Evolutionary conservation across 2,888 invertebrate genomes (phyloP), one percentile per base, ranked within the genome.

Genomic region (Neocrepidodera transversa): DNA sequence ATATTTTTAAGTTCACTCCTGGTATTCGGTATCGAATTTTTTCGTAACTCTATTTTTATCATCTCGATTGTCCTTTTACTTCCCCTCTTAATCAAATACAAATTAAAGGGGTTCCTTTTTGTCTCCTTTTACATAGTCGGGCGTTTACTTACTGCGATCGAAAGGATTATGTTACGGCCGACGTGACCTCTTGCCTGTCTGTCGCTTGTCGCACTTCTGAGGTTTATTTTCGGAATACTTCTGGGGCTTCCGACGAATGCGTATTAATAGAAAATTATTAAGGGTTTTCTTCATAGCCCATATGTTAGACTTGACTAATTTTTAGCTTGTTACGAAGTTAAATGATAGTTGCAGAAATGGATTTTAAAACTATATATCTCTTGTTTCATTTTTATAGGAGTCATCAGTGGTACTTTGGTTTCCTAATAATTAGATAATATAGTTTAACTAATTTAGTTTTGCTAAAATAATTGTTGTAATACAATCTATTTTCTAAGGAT

Each of bases 1-100:
- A n/a, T n/a, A n/a, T n/a, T n/a, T n/a, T n/a, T n/a, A n/a, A n/a
- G n/a, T n/a, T 2, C 26, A 35, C 35, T 7, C 18, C 48, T 11
- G 17, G 32, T 18, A 35, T 32, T 35, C 6, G 10, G 18, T 49
- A 60, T 55, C 18, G 55, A 60, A 51, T 60, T 50, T 38, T 30
- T 36, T 26, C 10, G 18, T 32, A 40, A 40, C 58, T 51, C 42
- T 51, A 58, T 28, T 26, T 26, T 17, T n/a, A 35, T 28, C 28
- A 5, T n/a, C 28, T 36, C 11, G n/a, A 23, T 16, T 28, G 28
- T 28, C 8, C 11, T 30, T 42, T 42, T n/a, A n/a, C 17, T n/a
- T 13, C 48, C 35, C 50, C 54, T 51, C 40, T 40, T 62, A 58
- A 54, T 51, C 54, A 54, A 52, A 62, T 58, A 55, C 42, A 58